phyloP scores from a whole-genome alignment of 2,888 invertebrate species.

The Clostera curtula region DNA sequence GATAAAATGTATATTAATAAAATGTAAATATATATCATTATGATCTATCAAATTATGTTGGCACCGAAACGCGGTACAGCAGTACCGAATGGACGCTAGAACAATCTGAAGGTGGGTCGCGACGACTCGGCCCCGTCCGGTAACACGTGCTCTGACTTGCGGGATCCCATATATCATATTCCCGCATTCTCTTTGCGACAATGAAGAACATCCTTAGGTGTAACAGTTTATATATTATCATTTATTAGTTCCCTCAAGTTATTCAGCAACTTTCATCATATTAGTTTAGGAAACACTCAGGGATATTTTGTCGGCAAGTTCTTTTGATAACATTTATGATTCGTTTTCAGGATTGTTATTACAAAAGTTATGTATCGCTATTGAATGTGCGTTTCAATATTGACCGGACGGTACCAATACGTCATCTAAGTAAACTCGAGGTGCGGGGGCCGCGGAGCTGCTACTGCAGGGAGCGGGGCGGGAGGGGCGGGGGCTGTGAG shows the following conservation, averaged over 20 bases:
- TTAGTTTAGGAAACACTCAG: too few species aligned
- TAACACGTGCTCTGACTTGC: too few species aligned
- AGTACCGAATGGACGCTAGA: constrained; percentile 56
- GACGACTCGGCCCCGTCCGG: constrained; percentile 3
- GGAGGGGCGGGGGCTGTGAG: constrained; percentile 1
- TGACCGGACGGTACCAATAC: constrained; percentile 13
- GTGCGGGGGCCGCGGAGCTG: constrained; percentile 24
- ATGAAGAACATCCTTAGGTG: too few species aligned
- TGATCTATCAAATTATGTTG: constrained; percentile 56
- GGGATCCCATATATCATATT: too few species aligned
- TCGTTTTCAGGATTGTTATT: too few species aligned
- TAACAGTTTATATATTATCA: too few species aligned
- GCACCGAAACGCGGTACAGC: constrained; percentile 54
- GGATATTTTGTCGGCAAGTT: too few species aligned
- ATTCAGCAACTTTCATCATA: too few species aligned
- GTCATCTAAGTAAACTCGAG: constrained; percentile 23
- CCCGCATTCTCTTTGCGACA: too few species aligned
- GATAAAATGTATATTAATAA: constrained; percentile 57
- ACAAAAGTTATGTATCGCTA: constrained; percentile 1
- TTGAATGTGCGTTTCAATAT: neutral
- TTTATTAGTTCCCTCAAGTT: too few species aligned
- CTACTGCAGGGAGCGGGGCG: constrained; percentile 6
- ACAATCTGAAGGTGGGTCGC: constrained; percentile 7
- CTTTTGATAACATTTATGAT: too few species aligned
- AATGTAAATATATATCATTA: constrained; percentile 62